Evolutionary conservation across 2,797 vertebrate species (phyloP), one percentile per base, ranked within the genome.

Genomic region (Bufotes viridis): DNA sequence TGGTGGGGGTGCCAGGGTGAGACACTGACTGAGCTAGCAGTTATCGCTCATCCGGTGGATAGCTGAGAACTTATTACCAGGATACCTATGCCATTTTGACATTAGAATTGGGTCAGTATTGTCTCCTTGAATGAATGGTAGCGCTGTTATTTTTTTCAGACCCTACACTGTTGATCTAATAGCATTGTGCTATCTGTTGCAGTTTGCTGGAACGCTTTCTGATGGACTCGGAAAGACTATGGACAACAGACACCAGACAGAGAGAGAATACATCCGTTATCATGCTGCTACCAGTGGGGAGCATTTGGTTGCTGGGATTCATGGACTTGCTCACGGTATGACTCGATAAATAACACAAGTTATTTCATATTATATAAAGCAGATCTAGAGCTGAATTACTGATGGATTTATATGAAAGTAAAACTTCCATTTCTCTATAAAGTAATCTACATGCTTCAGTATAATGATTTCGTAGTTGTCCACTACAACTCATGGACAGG

Each of bases 141-240:
- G 8, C 24, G 0, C n/a, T 67, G 22, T 26, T 0, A 24, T 67
- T 67, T 12, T 24, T 67, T 22, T 63, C 63, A 3, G 3, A 34
- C 14, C 18, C 13, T 51, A 8, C 20, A n/a, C 53, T 51, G 49
- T 12, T n/a, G 10, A n/a, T 10, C 22, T 79, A 8, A 42, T 34
- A 60, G n/a, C 34, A 7, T 51, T 82, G 17, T 34, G 14, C 57
- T 86, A 92, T 91, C 17, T 91, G 14, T 82, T 51, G 18, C 92
- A 99, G 98, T 98, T 99, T 80, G 97, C 98, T 61, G 98, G 97
- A 74, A 99, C 98, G 0, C 89, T 99, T 82, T 99, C 98, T 0
- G 98, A 99, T 70, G 97, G 98, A 18, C 91, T 99, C 90, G 98
- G 98, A 1, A 99, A 99, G 93, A 99, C 98, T 0, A 99, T 99